Base-by-base conservation (phyloP, 2,888 invertebrate genomes). In the Ichneumoninae sp. region DNA sequence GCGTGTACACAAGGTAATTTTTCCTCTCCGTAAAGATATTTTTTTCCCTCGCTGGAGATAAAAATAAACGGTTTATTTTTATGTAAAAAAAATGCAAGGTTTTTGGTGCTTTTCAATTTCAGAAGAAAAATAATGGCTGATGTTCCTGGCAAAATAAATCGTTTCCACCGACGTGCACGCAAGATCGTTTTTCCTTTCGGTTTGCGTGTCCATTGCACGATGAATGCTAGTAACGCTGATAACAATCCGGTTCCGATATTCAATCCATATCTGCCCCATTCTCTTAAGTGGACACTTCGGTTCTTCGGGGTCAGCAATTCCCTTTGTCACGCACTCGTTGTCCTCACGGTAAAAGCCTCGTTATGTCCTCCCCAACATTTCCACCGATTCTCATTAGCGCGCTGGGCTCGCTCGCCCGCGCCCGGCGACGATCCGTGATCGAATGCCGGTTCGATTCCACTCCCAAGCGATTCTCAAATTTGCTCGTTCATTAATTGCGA, bases 331-430 rank as follows among this genome's bases (percentile, higher is more conserved):
- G 13, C 16, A 22, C 8, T 10, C 30, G 8, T 33, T 54, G 54
- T 36, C 33, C 22, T n/a, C 74, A 10, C 19, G 22, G 40, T 47
- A 52, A 54, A 44, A 30, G 57, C 19, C 68, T 54, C 44, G 40
- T 40, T 68, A 47, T 77, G 60, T 72, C 57, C 68, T 40, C n/a
- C 44, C 33, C 4, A 68, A 77, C 57, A 60, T 78, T 69, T 69
- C 30, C 16, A 44, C 77, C 54, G 68, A 70, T 62, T 30, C 69
- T 40, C 60, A 68, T 68, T 47, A 44, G 36, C 33, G 33, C 52
- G n/a, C 50, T 3, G 33, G 47, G 13, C 3, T 7, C 19, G 44
- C 5, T 3, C 16, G 10, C 3, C 13, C 3, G 6, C 19, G 0
- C 36, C 52, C 33, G 22, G 36, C 22, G 40, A 40, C 19, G 54